phyloP scores from a whole-genome alignment of 2,888 invertebrate species.

The Leucania comma region DNA sequence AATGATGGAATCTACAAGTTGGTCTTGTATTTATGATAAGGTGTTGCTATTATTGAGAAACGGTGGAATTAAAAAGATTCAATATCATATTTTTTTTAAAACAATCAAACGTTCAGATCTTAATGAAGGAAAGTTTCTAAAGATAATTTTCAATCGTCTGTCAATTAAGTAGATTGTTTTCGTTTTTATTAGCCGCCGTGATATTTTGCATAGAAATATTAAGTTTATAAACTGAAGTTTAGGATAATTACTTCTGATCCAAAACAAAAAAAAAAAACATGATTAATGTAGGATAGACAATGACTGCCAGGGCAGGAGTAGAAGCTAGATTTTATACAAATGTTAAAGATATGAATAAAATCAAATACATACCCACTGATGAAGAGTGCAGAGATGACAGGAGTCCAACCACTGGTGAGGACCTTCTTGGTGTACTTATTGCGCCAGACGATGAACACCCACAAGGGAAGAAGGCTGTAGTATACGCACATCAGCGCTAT shows the following conservation, averaged over 20 bases:
- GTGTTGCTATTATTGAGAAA: neutral
- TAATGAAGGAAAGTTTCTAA: neutral
- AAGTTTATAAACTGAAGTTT: no score
- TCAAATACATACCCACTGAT: conserved; percentile 96
- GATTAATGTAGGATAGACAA: no score
- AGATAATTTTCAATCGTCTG: neutral
- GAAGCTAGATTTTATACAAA: no score
- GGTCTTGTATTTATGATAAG: neutral
- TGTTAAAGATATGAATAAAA: no score
- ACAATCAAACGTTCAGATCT: neutral
- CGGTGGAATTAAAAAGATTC: neutral
- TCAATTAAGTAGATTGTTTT: no score
- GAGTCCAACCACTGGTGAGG: conserved; percentile 97
- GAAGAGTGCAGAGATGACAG: conserved; percentile 97
- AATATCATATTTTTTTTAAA: neutral
- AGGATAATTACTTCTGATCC: no score
- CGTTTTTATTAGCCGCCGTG: no score
- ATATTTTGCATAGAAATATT: no score
- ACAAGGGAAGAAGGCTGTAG: conserved; percentile 95
- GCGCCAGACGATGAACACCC: conserved; percentile 95
- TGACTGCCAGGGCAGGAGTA: no score
- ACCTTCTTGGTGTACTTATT: conserved; percentile 97
- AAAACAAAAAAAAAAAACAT: no score
- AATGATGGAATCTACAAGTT: neutral
- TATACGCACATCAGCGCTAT: conserved; percentile 93